phyloP scores from a whole-genome alignment of 2,797 vertebrate species.

The Fistularia tabacaria region DNA sequence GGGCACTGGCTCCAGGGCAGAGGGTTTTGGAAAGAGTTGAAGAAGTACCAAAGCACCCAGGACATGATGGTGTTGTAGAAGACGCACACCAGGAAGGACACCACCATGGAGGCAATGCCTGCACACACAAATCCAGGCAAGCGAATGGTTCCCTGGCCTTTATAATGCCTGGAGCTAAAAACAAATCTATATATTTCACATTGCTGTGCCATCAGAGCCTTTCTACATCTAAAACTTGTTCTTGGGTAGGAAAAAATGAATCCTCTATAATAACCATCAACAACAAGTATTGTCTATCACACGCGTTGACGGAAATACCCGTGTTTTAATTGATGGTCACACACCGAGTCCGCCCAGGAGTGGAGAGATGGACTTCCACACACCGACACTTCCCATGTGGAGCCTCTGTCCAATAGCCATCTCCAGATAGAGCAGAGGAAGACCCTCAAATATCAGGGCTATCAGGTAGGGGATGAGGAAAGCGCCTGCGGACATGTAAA shows the following conservation, averaged over 20 bases:
- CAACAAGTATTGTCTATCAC: no score
- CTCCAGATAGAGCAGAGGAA: constrained; percentile 87
- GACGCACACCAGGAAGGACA: constrained; percentile 76
- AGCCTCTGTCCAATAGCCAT: constrained; percentile 86
- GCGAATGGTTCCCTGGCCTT: no score
- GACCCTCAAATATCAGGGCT: constrained; percentile 84
- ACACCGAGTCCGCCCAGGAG: constrained; percentile 83
- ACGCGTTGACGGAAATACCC: neutral
- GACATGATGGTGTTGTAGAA: constrained; percentile 87
- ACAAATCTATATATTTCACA: no score
- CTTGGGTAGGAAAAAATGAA: no score
- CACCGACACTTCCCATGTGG: constrained; percentile 79
- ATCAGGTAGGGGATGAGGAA: constrained; percentile 89
- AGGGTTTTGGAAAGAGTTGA: constrained; percentile 87
- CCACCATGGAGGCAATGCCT: constrained; percentile 78
- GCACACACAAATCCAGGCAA: neutral
- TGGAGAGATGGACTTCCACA: constrained; percentile 85
- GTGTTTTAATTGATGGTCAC: constrained; percentile 21
- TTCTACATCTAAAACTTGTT: no score
- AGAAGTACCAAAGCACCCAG: constrained; percentile 91
- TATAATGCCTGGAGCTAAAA: no score
- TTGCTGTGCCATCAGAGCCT: no score
- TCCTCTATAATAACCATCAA: no score
- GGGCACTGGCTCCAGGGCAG: constrained; percentile 88
- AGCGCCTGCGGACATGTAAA: constrained; percentile 72